Percentiles rank a stretch among this genome's conserved stretches.
These are phyloP conservation scores for Caenorhabditis sinica DNA, from an alignment of 2,888 invertebrate species.

Conservation along the genomic window DNA sequence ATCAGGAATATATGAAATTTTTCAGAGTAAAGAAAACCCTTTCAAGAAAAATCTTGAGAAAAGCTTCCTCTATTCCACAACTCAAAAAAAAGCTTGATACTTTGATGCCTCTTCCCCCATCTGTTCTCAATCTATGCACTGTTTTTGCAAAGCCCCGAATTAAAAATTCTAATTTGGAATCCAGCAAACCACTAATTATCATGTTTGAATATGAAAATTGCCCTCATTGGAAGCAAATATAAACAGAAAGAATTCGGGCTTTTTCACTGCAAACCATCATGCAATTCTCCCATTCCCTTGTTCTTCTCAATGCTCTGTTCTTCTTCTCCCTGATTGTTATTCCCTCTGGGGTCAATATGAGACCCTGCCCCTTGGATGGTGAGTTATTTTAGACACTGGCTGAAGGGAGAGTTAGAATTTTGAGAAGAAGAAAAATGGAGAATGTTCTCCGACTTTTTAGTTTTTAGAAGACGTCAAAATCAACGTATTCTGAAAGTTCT, in stretches of 20 bases:
- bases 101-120: slow-evolving; percentile 5
- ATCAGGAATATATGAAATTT: too few relatives aligned
- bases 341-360: neutral
- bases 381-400: neutral
- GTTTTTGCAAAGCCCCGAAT: neutral
- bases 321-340: neutral
- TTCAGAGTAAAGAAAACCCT: too few relatives aligned
- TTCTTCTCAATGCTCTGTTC: slow-evolving; percentile 1
- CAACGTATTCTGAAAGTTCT: neutral
- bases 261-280: neutral
- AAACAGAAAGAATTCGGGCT: neutral
- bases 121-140: slow-evolving; percentile 4
- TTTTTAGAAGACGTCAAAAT: neutral
- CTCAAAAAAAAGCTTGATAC: neutral
- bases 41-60: too few relatives aligned
- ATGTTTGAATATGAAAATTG: slow-evolving; percentile 12
- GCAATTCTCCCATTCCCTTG: neutral
- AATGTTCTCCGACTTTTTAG: too few relatives aligned
- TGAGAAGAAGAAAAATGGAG: too few relatives aligned
- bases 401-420: too few relatives aligned
- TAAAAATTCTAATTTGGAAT: slow-evolving; percentile 3
- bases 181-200: slow-evolving; percentile 9
- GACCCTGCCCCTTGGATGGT: neutral
- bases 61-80: too few relatives aligned
- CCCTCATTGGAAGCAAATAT: neutral